These are phyloP conservation scores for Amphiura filiformis DNA, from an alignment of 35 echinoderm and acorn worm genomes.

Conservation along the genomic window DNA sequence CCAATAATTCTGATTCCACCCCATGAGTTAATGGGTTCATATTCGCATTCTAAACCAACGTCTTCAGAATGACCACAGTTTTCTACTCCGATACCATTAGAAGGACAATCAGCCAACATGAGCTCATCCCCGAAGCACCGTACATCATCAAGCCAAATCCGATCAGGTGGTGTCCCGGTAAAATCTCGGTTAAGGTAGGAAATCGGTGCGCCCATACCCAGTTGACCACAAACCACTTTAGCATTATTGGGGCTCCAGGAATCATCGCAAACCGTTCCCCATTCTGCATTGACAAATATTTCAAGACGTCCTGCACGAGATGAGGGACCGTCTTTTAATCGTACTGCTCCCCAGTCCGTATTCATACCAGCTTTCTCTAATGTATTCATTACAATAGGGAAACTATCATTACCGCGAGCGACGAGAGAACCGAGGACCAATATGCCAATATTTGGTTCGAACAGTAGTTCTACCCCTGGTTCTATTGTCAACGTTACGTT, in stretches of 20 bases:
- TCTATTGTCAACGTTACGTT: not conserved
- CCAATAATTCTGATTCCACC: not conserved
- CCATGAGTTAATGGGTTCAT: not conserved
- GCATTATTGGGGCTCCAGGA: conserved; percentile 9
- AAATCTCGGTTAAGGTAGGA: not conserved
- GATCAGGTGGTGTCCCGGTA: not conserved
- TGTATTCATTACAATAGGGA: not conserved
- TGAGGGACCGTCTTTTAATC: not conserved
- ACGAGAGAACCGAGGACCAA: not conserved
- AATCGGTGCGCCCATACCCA: conserved; percentile 3
- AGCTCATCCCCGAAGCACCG: conserved; percentile 22
- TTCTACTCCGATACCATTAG: conserved; percentile 9
- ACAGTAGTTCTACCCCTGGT: not conserved
- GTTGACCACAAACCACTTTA: conserved; percentile 20
- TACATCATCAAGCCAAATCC: conserved; percentile 47
- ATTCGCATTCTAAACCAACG: conserved; percentile 16
- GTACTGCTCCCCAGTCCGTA: not conserved
- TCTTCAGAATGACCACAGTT: conserved; percentile 34
- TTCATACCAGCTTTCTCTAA: not conserved
- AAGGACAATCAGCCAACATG: conserved; percentile 16
- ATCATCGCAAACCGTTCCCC: conserved; percentile 34
- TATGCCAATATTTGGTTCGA: not conserved
- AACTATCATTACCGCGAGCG: not conserved
- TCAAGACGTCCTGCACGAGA: not conserved
- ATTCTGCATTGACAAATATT: not conserved